A percentile compares a stretch with the other conserved stretches of the same genome.
Conservation (phyloP, 2,797 vertebrate species). For the Eurystomus glaucurus region DNA sequence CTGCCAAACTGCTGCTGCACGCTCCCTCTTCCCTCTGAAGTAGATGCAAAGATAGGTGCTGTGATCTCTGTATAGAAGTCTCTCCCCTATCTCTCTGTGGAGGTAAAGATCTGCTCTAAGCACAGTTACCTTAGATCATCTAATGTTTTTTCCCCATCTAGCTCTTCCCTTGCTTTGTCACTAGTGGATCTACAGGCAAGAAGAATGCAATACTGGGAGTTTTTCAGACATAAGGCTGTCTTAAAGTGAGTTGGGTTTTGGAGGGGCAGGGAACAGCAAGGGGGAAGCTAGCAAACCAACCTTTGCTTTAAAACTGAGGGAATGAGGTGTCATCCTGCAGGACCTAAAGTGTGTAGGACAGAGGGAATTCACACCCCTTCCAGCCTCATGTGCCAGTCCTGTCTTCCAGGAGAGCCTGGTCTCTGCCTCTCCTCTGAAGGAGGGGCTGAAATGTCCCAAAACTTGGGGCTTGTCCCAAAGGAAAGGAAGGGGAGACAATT, state of each 20-base stretch:
- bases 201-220: neutral
- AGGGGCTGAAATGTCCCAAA: conserved; percentile 39
- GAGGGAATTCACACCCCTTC: neutral
- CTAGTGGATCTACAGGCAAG: neutral
- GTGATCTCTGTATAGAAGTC: neutral
- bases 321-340: neutral
- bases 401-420: conserved; percentile 15
- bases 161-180: neutral
- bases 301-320: neutral
- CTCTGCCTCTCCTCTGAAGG: conserved; percentile 18
- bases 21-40: neutral
- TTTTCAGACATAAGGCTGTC: neutral
- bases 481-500: conserved; percentile 35
- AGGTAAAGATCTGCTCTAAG: neutral
- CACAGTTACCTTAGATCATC: neutral
- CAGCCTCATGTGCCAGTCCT: conserved; percentile 1
- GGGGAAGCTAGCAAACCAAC: neutral
- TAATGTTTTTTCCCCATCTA: neutral
- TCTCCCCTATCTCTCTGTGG: neutral
- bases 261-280: fast-evolving
- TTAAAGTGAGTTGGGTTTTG: neutral
- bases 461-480: conserved; percentile 10
- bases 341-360: neutral
- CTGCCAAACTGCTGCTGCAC: neutral
- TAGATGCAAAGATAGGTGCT: conserved; percentile 16